Evolutionary conservation across 2,888 invertebrate genomes (phyloP).

Genomic region (Pemphredon lugubris): DNA sequence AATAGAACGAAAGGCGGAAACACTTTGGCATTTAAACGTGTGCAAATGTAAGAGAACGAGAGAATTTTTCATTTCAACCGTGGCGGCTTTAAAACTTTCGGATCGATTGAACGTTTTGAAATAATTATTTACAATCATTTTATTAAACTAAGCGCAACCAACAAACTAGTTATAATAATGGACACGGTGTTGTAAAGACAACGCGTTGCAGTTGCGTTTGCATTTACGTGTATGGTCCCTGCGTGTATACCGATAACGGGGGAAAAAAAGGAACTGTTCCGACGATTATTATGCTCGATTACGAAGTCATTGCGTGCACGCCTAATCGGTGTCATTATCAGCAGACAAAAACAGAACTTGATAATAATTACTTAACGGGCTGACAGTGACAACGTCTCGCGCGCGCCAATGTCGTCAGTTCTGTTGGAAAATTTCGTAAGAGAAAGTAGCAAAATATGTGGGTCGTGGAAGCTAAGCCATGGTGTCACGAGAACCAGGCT

Average conservation of each 20-base stretch:
- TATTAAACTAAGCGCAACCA: too few species aligned
- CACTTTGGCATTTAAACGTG: neutral
- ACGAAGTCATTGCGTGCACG: neutral
- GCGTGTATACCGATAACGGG: neutral
- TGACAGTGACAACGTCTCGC: neutral
- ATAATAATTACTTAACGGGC: constrained; percentile 10
- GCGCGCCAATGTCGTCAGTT: neutral
- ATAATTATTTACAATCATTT: too few species aligned
- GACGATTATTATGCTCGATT: neutral
- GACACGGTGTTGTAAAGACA: neutral
- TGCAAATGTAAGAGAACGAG: too few species aligned
- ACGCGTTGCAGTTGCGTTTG: neutral
- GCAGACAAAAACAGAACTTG: constrained; percentile 11
- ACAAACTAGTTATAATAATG: too few species aligned
- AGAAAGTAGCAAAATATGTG: constrained; percentile 5
- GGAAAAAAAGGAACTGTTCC: neutral
- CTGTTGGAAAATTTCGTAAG: constrained; percentile 14
- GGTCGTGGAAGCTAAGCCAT: neutral
- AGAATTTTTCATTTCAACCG: too few species aligned
- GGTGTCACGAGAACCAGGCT: neutral
- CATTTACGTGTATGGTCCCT: neutral
- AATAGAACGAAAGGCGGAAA: neutral
- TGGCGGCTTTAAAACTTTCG: too few species aligned
- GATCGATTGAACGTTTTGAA: too few species aligned
- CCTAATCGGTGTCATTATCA: neutral